Evolutionary conservation across 2,797 vertebrate genomes (phyloP).

Genomic region (Alfaro cultratus): DNA sequence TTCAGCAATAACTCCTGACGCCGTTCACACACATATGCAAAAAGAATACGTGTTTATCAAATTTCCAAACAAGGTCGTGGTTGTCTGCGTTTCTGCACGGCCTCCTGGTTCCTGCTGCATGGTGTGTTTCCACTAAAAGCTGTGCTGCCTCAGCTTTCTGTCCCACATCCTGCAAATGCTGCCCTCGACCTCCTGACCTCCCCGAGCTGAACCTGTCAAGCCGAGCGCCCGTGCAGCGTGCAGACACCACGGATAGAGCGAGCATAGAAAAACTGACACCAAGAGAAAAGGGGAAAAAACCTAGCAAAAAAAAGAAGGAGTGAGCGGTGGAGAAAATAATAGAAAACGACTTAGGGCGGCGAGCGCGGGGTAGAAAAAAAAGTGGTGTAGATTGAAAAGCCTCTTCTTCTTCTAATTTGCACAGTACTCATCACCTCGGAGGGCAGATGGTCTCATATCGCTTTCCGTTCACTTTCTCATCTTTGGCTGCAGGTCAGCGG

Average conservation of each 20-base stretch:
- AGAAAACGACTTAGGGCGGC: constrained; percentile 60
- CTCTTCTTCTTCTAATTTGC: constrained; percentile 70
- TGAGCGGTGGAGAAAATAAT: constrained; percentile 48
- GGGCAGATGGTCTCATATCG: constrained; percentile 66
- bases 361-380: constrained; percentile 33
- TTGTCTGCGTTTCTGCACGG: constrained; percentile 46
- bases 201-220: constrained; percentile 72
- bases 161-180: constrained; percentile 67
- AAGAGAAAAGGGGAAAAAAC: constrained; percentile 7
- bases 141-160: constrained; percentile 80
- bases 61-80: constrained; percentile 62
- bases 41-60: neutral
- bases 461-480: constrained; percentile 72
- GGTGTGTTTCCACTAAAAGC: constrained; percentile 56
- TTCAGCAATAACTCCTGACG: constrained; percentile 56
- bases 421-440: constrained; percentile 71
- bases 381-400: constrained; percentile 63
- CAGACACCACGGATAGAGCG: constrained; percentile 19
- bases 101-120: constrained; percentile 55
- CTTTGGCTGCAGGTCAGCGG: constrained; percentile 69
- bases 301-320: constrained; percentile 34
- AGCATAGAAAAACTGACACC: constrained; percentile 25
- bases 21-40: constrained; percentile 16
- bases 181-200: constrained; percentile 71
- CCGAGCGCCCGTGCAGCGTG: constrained; percentile 11